phyloP scores from a whole-genome alignment of 2,888 invertebrate species.

The Platerodrilus igneus region DNA sequence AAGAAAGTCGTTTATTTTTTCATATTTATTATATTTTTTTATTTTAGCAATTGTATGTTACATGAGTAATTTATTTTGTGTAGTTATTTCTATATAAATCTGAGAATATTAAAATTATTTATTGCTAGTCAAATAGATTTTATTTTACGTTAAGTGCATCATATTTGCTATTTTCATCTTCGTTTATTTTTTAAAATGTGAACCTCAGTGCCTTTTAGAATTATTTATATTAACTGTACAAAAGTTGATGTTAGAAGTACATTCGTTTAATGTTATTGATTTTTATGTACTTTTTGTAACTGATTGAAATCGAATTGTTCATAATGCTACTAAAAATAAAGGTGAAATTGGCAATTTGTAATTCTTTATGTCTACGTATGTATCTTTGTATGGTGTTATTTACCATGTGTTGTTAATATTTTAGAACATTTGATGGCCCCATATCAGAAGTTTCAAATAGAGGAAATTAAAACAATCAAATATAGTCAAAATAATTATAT shows the following conservation, averaged over 20 bases:
- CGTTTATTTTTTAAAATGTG: too few species aligned
- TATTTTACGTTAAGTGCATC: too few species aligned
- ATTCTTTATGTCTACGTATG: slow-evolving; percentile 22
- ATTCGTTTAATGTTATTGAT: slow-evolving; percentile 12
- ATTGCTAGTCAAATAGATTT: slow-evolving; percentile 9
- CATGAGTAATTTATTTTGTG: slow-evolving; percentile 11
- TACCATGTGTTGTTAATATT: slow-evolving; percentile 16
- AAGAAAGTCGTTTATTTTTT: too few species aligned
- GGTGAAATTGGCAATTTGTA: slow-evolving; percentile 22
- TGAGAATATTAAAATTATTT: slow-evolving; percentile 16
- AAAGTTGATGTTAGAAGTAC: slow-evolving; percentile 18
- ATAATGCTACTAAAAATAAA: slow-evolving; percentile 19
- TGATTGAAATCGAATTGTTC: slow-evolving; percentile 16
- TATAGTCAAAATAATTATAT: slow-evolving; percentile 25
- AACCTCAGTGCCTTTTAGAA: slow-evolving; percentile 30
- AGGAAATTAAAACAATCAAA: slow-evolving; percentile 27
- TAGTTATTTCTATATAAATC: slow-evolving; percentile 15
- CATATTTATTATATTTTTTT: too few species aligned
- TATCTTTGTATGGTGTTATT: slow-evolving; percentile 19
- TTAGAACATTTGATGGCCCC: too few species aligned
- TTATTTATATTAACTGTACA: slow-evolving; percentile 24
- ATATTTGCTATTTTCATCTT: too few species aligned
- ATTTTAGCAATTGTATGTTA: background rate
- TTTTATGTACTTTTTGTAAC: slow-evolving; percentile 20
- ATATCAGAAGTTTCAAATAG: too few species aligned